phyloP scores from a whole-genome alignment of 2,797 vertebrate species.

The Emys orbicularis region DNA sequence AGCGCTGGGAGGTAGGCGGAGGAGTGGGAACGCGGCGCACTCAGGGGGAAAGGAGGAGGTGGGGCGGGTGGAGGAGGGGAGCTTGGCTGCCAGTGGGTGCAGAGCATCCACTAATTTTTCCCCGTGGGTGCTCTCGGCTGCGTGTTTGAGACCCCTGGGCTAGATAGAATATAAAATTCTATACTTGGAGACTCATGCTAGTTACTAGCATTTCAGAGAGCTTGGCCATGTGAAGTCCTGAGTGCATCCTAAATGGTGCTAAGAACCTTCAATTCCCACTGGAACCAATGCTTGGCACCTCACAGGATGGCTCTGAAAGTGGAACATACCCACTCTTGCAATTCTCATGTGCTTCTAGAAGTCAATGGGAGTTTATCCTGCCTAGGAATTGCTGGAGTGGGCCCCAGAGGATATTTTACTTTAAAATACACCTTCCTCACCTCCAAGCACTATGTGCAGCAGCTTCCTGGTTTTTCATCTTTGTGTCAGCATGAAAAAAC shows the following conservation, averaged over 20 bases:
- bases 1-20: no score
- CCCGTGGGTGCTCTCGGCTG: no score
- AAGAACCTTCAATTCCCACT: rapidly evolving
- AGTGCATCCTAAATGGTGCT: background rate
- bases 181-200: background rate
- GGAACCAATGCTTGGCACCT: background rate
- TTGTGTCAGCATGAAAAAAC: background rate
- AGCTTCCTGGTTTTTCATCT: background rate
- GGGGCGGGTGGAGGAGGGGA: no score
- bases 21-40: no score
- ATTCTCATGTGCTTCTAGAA: background rate
- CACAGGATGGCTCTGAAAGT: background rate
- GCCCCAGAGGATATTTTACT: background rate
- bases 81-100: no score
- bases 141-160: no score
- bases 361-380: background rate
- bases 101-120: no score
- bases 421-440: background rate
- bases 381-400: background rate
- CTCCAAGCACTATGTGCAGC: background rate
- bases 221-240: background rate
- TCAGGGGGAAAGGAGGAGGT: no score
- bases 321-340: background rate
- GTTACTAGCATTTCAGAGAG: background rate
- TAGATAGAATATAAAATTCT: background rate